Evolutionary conservation across 2,888 invertebrate species (phyloP).

Genomic region (Nomada fabriciana): DNA sequence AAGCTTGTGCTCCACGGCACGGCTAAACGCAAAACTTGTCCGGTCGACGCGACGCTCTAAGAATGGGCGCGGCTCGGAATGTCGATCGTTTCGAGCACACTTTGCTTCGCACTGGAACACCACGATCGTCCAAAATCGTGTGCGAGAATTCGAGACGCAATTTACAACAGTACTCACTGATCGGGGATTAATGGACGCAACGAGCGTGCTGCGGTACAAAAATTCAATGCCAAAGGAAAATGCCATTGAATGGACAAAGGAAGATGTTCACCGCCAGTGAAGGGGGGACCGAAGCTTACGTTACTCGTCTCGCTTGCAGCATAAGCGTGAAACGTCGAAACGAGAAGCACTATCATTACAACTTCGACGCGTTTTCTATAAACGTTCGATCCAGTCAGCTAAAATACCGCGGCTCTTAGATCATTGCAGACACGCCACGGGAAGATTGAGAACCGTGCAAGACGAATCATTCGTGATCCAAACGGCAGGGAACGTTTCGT

Average conservation of each 20-base stretch:
- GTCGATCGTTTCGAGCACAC: slow-evolving; percentile 78
- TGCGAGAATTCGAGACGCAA: not conserved
- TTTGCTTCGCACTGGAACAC: slow-evolving; percentile 22
- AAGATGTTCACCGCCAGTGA: too few relatives aligned
- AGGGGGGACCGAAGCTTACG: not conserved
- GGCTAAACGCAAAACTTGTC: slow-evolving; percentile 78
- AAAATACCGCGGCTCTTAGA: slow-evolving; percentile 18
- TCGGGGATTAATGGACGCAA: too few relatives aligned
- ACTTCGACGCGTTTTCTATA: slow-evolving; percentile 12
- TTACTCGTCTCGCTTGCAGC: not conserved
- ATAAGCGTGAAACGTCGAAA: not conserved
- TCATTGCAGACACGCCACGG: not conserved
- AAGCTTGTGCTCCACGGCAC: slow-evolving; percentile 56
- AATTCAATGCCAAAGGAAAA: too few relatives aligned
- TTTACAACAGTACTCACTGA: too few relatives aligned
- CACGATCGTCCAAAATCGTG: slow-evolving; percentile 32
- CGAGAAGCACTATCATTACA: not conserved
- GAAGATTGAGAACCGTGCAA: not conserved
- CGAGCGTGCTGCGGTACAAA: too few relatives aligned
- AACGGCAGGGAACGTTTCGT: not conserved
- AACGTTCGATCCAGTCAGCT: slow-evolving; percentile 24
- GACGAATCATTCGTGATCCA: not conserved
- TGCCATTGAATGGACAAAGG: too few relatives aligned
- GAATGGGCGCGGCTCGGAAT: slow-evolving; percentile 83
- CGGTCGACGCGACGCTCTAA: slow-evolving; percentile 76